These are phyloP conservation scores for Gymnothorax reevesii DNA, from an alignment of 2,797 vertebrate genomes.

Conservation along the genomic window DNA sequence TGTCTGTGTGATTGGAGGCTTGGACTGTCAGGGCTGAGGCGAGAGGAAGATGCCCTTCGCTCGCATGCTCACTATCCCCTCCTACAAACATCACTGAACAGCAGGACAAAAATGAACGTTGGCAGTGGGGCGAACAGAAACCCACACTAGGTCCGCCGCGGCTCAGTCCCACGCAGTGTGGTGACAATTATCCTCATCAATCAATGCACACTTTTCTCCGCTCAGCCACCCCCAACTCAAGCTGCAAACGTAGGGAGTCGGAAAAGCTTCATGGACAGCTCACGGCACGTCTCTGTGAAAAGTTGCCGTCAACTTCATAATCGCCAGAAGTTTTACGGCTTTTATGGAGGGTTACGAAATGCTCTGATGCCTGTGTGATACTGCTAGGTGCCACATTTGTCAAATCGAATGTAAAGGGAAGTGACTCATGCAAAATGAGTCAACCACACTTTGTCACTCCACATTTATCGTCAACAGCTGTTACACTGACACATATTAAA, in stretches of 20 bases:
- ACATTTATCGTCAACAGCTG: background rate
- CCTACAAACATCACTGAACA: background rate
- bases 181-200: slow-evolving; percentile 50
- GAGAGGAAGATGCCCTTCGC: background rate
- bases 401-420: background rate
- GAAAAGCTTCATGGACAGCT: background rate
- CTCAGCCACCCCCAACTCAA: slow-evolving; percentile 31
- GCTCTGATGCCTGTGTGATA: background rate
- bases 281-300: slow-evolving; percentile 13
- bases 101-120: background rate
- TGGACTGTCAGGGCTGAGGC: background rate
- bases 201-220: slow-evolving; percentile 33
- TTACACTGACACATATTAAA: background rate
- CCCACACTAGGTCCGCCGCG: background rate
- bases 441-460: slow-evolving; percentile 1
- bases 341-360: background rate
- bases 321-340: background rate
- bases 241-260: slow-evolving; percentile 23
- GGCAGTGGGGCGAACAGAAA: background rate
- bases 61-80: background rate
- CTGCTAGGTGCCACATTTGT: background rate
- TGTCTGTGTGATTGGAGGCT: background rate
- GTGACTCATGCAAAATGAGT: slow-evolving; percentile 15
- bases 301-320: background rate
- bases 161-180: slow-evolving; percentile 36